Conservation (phyloP, 2,888 invertebrate genomes). For the Limnephilus marmoratus region DNA sequence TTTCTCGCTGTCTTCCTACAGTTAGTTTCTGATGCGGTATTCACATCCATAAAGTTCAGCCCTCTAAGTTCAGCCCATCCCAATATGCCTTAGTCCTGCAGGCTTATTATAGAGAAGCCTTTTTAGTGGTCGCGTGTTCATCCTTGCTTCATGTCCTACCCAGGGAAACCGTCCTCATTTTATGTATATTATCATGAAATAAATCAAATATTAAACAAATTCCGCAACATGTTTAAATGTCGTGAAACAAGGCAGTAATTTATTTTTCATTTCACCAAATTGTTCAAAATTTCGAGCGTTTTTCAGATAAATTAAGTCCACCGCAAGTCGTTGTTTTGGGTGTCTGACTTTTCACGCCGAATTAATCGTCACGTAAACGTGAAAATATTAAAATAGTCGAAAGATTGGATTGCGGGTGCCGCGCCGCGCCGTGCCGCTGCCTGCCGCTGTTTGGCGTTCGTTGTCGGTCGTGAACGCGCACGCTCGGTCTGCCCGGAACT, state of each 20-base stretch:
- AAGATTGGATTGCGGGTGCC: neutral
- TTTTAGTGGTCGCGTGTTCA: neutral
- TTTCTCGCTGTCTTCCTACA: neutral
- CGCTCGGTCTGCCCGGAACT: conserved; percentile 51
- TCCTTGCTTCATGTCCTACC: neutral
- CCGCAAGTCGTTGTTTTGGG: neutral
- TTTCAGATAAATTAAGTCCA: neutral
- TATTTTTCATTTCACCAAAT: neutral
- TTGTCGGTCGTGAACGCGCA: conserved; percentile 50
- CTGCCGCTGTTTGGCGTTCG: neutral
- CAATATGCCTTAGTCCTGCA: neutral
- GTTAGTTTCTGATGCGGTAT: neutral
- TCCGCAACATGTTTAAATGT: neutral
- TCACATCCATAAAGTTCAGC: neutral
- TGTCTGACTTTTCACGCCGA: neutral
- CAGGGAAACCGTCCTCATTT: neutral
- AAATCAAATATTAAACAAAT: neutral
- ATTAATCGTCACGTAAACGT: conserved; percentile 13
- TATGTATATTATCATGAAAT: neutral
- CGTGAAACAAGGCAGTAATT: neutral
- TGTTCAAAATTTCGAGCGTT: neutral
- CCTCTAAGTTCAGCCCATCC: neutral
- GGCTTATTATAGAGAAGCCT: neutral
- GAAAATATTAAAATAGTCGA: conserved; percentile 14
- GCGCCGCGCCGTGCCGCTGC: too few relatives aligned